Evolutionary conservation across 2,888 invertebrate species (phyloP), one percentile per base, ranked within the genome.

Genomic region (Oxycera nigricornis): DNA sequence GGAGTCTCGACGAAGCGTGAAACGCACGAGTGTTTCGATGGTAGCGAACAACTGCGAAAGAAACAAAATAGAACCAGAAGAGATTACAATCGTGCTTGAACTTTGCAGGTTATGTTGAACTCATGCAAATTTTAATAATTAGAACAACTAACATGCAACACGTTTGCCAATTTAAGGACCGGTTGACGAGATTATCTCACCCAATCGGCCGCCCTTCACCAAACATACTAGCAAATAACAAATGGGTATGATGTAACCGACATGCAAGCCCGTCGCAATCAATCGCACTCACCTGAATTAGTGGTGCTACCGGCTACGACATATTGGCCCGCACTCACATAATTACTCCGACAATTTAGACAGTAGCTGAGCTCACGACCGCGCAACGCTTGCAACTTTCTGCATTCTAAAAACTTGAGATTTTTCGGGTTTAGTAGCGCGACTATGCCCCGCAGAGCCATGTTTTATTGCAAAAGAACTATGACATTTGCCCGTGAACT

Each of bases 1-100:
- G 87, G 61, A 89, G 81, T 61, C 79, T 82, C 59, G 84, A 83
- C 4, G 90, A 88, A 9, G 88, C 87, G 81, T 92, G 91, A 79
- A 93, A 87, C 76, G 84, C 74, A 30, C 80, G 79, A 3, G 79
- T 50, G 39, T 35, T 50, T 20, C 24, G 76, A 20, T 68, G 57
- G 31, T 24, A 59, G 14, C 26, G 72, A n/a, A 62, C 62, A 46
- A 74, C 72, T 57, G 22, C 57, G 67, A 72, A 41, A 22, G 22
- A 6, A 35, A 35, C 35, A 11, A 6, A 35, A 35, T n/a, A n/a
- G n/a, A n/a, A n/a, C n/a, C n/a, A n/a, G n/a, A n/a, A n/a, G n/a
- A n/a, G n/a, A n/a, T n/a, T n/a, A n/a, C n/a, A n/a, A n/a, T n/a
- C n/a, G 35, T 70, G 30, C 61, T 55, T 39, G 62, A 59, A 74